Conservation (phyloP, 2,797 vertebrate species). For the Sebastes trivittatus region DNA sequence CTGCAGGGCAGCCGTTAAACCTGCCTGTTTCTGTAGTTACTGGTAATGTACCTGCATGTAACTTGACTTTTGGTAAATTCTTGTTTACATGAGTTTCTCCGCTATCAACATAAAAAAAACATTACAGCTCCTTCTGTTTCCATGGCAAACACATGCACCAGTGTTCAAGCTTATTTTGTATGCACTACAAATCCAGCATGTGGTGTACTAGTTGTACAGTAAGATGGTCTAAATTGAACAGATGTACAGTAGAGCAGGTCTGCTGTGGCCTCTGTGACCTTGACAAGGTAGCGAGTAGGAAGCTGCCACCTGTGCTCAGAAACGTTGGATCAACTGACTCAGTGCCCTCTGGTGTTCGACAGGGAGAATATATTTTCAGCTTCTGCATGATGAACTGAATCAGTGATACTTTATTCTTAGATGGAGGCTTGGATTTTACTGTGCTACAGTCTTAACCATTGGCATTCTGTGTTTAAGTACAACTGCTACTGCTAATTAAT, state of each 20-base stretch:
- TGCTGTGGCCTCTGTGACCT: conserved; percentile 32
- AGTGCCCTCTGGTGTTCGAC: conserved; percentile 55
- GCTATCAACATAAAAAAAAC: neutral
- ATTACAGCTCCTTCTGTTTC: neutral
- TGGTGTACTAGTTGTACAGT: neutral
- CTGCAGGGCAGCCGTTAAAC: neutral
- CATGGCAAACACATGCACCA: neutral
- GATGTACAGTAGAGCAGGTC: conserved; percentile 13
- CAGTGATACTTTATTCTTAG: neutral
- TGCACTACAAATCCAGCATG: neutral
- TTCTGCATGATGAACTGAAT: neutral
- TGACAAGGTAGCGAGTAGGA: conserved; percentile 20
- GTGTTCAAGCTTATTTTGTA: neutral
- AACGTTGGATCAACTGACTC: conserved; percentile 10
- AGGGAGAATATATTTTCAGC: neutral
- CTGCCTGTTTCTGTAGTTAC: neutral
- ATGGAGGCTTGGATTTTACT: neutral
- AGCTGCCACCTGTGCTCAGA: conserved; percentile 20
- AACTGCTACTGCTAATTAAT: neutral
- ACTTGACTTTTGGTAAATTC: neutral
- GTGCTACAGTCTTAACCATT: neutral
- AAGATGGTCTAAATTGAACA: conserved; percentile 7
- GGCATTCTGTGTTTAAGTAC: neutral
- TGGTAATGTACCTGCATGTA: neutral
- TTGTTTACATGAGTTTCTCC: neutral